Evolutionary conservation across 2,113 vertebrate genomes (phyloP).

Genomic region (Prunella himalayana): DNA sequence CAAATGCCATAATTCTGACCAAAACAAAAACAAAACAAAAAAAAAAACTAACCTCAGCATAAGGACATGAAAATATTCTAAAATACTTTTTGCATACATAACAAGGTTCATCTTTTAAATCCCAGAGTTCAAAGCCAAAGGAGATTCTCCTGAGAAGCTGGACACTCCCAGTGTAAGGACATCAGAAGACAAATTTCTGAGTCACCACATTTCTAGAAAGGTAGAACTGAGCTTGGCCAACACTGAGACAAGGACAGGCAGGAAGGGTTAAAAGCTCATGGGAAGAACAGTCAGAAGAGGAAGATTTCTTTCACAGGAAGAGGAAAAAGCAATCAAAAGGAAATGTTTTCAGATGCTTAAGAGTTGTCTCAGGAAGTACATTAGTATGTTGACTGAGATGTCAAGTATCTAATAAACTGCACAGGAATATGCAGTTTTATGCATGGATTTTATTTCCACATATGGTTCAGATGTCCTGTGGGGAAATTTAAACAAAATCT

Average conservation of each 20-base stretch:
- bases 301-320: neutral
- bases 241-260: neutral
- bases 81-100: neutral
- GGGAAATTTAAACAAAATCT: neutral
- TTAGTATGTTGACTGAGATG: slow-evolving; percentile 31
- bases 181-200: neutral
- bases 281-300: neutral
- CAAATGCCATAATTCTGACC: neutral
- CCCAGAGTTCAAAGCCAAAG: neutral
- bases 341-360: neutral
- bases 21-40: neutral
- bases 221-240: neutral
- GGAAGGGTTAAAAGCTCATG: neutral
- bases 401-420: slow-evolving; percentile 27
- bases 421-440: neutral
- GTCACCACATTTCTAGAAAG: neutral
- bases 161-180: neutral
- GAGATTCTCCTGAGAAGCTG: neutral
- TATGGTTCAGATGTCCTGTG: neutral
- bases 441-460: slow-evolving; percentile 30
- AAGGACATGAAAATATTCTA: neutral
- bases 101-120: neutral
- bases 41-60: neutral
- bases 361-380: neutral
- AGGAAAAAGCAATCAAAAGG: slow-evolving; percentile 9